phyloP scores from a whole-genome alignment of 2,888 invertebrate genomes.

The Anoncus sp. region DNA sequence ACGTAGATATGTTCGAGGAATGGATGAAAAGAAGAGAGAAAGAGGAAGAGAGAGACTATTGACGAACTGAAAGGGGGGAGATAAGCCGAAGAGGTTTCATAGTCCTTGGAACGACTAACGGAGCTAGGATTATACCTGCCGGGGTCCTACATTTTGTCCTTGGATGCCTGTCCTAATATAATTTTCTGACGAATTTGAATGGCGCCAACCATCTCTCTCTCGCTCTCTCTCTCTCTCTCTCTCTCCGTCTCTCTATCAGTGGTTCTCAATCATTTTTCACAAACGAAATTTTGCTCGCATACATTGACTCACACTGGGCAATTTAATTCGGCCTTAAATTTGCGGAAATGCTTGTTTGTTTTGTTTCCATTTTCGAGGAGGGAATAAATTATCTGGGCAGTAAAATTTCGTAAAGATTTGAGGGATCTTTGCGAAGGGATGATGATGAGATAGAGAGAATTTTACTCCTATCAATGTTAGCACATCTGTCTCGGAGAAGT shows the following conservation, averaged over 20 bases:
- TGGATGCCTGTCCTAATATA: slow-evolving; percentile 71
- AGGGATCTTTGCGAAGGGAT: not conserved
- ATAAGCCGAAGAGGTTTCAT: slow-evolving; percentile 31
- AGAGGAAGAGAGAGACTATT: slow-evolving; percentile 43
- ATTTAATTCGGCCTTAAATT: not conserved
- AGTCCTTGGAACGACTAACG: slow-evolving; percentile 35
- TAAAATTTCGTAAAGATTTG: not conserved
- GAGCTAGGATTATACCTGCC: slow-evolving; percentile 62
- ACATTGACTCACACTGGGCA: not conserved
- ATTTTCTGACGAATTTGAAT: slow-evolving; percentile 80
- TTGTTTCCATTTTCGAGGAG: not conserved
- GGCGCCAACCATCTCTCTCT: slow-evolving; percentile 68
- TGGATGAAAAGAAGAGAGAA: slow-evolving; percentile 28
- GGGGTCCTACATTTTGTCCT: slow-evolving; percentile 46
- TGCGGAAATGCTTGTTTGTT: not conserved
- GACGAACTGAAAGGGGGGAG: slow-evolving; percentile 17
- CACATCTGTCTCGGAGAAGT: slow-evolving; percentile 41
- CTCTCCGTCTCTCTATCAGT: no score
- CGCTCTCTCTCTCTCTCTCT: no score
- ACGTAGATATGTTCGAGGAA: not conserved
- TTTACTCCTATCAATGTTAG: not conserved
- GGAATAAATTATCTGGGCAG: not conserved
- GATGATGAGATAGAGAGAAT: not conserved
- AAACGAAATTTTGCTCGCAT: not conserved
- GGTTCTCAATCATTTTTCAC: slow-evolving; percentile 31